phyloP scores from a whole-genome alignment of 1,140 invertebrate species.

The Ceratina calcarata region DNA sequence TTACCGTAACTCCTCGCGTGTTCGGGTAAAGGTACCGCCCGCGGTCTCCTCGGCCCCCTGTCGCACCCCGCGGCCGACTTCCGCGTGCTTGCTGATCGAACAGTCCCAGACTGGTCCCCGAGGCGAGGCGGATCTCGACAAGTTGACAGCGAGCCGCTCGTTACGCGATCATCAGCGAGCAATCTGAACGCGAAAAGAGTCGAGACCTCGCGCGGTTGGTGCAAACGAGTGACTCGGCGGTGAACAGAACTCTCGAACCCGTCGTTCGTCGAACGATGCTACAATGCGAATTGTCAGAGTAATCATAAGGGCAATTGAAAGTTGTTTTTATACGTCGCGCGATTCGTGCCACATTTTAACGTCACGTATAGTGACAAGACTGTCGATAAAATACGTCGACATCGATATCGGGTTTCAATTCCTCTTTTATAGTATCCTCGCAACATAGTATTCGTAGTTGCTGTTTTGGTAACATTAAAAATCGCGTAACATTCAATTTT shows the following conservation, averaged over 20 bases:
- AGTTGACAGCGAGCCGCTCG: slow-evolving; percentile 54
- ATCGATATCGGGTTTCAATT: no score
- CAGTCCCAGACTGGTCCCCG: slow-evolving; percentile 24
- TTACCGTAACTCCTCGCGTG: slow-evolving; percentile 4
- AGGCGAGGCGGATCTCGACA: slow-evolving; percentile 25
- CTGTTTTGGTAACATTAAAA: no score
- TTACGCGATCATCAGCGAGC: slow-evolving; percentile 56
- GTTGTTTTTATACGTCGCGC: no score
- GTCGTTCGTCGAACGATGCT: no score
- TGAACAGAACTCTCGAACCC: no score
- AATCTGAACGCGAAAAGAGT: slow-evolving; percentile 41
- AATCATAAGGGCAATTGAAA: no score
- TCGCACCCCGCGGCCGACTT: slow-evolving; percentile 46
- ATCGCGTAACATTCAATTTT: slow-evolving; percentile 1
- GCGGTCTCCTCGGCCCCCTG: neutral
- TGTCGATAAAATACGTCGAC: no score
- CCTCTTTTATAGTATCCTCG: no score
- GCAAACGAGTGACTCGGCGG: neutral
- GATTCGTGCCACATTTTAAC: no score
- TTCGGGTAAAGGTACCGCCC: slow-evolving; percentile 16
- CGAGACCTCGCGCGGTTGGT: neutral
- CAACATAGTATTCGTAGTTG: no score
- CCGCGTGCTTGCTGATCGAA: slow-evolving; percentile 53
- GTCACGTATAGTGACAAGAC: no score
- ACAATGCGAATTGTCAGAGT: no score